Conservation (phyloP, 1,140 invertebrate species). For the Belonocnema kinseyi region DNA sequence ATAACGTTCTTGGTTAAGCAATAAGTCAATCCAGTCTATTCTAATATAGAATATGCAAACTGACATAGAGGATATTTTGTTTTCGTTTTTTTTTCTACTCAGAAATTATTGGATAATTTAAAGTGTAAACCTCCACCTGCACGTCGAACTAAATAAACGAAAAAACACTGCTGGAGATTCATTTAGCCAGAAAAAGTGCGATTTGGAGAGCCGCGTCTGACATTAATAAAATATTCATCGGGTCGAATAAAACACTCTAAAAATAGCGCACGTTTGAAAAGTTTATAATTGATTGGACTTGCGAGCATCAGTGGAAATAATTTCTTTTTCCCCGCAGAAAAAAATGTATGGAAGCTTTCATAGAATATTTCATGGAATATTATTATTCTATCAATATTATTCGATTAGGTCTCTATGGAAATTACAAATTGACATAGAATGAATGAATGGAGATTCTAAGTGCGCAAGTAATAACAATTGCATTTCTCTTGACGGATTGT, state of each 20-base stretch:
- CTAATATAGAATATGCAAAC: no score
- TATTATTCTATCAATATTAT: no score
- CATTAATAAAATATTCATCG: background rate
- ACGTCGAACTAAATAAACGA: no score
- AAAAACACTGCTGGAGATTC: no score
- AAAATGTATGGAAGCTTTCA: background rate
- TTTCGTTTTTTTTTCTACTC: no score
- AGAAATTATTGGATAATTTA: no score
- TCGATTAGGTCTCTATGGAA: no score
- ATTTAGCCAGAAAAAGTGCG: background rate
- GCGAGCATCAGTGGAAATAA: conserved; percentile 8
- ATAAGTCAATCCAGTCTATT: no score
- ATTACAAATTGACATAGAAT: conserved; percentile 1
- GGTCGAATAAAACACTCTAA: background rate
- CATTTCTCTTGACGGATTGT: conserved; percentile 13
- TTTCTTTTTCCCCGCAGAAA: background rate
- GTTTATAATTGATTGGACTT: conserved; percentile 12
- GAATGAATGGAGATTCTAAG: background rate
- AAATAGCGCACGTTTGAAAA: background rate
- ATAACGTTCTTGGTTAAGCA: no score
- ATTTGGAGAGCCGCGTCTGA: background rate
- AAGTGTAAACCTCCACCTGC: no score
- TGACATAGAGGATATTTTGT: no score
- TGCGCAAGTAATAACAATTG: background rate
- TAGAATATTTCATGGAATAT: background rate